Percentiles rank a stretch among this genome's conserved stretches.
Conservation (phyloP, 2,797 vertebrate species). For the Gambusia yucatana region DNA sequence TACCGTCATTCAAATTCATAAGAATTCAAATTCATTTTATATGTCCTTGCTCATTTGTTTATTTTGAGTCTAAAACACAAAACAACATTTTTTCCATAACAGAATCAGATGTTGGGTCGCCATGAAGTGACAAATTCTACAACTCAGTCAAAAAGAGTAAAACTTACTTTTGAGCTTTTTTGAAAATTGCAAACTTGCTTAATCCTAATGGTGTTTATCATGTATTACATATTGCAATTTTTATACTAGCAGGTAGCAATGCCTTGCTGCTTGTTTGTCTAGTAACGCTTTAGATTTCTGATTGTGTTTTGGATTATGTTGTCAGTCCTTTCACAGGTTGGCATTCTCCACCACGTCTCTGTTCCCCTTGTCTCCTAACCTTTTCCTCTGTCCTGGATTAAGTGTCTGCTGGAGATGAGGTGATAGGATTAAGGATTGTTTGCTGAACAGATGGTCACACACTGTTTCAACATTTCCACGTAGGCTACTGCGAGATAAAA, state of each 20-base stretch:
- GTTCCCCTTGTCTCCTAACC: constrained; percentile 24
- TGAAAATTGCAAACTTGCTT: background rate
- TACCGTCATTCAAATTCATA: background rate
- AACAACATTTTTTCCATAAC: background rate
- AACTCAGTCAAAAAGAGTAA: background rate
- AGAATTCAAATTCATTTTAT: background rate
- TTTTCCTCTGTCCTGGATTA: constrained; percentile 50
- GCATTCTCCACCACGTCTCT: constrained; percentile 21
- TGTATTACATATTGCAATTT: background rate
- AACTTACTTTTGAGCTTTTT: background rate
- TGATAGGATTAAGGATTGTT: constrained; percentile 63
- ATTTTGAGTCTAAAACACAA: background rate
- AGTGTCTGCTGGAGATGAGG: constrained; percentile 45
- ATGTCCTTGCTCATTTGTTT: background rate
- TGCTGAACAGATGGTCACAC: constrained; percentile 43
- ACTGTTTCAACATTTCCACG: constrained; percentile 37
- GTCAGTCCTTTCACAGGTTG: background rate
- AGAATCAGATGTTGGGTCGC: background rate
- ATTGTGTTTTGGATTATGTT: constrained; percentile 3
- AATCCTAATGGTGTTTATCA: background rate
- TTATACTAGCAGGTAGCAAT: background rate
- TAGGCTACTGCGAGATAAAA: constrained; percentile 23
- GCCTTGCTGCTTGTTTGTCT: background rate
- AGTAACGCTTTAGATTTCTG: background rate
- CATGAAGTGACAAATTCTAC: constrained; percentile 20